A percentile compares a stretch with the other conserved stretches of the same genome.
Evolutionary conservation across 2,888 invertebrate species (phyloP).

Genomic region (Agriopis marginaria): DNA sequence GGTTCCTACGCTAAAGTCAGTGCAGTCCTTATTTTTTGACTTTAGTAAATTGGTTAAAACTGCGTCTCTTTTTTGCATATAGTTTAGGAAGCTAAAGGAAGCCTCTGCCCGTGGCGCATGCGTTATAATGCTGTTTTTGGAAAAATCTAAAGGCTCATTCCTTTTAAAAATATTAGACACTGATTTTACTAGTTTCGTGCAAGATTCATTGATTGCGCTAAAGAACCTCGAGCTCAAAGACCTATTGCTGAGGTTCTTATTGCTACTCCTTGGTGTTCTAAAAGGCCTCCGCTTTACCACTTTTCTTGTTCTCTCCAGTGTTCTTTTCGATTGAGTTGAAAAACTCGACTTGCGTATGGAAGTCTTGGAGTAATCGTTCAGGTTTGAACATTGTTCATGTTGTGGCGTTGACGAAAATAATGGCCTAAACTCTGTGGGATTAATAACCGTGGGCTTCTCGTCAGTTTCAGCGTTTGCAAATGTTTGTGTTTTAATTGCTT

Average conservation of each 20-base stretch:
- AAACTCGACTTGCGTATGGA: constrained; percentile 8
- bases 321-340: constrained; percentile 9
- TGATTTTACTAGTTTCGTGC: constrained; percentile 68
- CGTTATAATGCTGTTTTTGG: constrained; percentile 10
- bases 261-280: constrained; percentile 23
- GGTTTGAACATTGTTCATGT: constrained; percentile 27
- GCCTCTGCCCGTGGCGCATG: constrained; percentile 25
- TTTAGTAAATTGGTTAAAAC: constrained; percentile 42
- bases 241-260: constrained; percentile 51
- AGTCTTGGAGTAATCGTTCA: constrained; percentile 17
- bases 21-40: constrained; percentile 26
- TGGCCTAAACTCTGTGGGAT: constrained; percentile 58
- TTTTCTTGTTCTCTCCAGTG: constrained; percentile 28
- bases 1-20: constrained; percentile 41
- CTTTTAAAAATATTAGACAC: constrained; percentile 68
- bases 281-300: constrained; percentile 32
- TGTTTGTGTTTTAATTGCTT: constrained; percentile 15
- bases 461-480: constrained; percentile 10
- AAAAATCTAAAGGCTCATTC: constrained; percentile 21
- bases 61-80: constrained; percentile 69
- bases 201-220: constrained; percentile 71
- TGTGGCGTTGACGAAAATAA: constrained; percentile 68
- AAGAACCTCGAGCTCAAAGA: constrained; percentile 66
- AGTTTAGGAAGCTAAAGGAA: constrained; percentile 71
- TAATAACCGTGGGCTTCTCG: constrained; percentile 26